Evolutionary conservation across 2,888 invertebrate genomes (phyloP), one percentile per base, ranked within the genome.

Genomic region (Frankliniella fusca): DNA sequence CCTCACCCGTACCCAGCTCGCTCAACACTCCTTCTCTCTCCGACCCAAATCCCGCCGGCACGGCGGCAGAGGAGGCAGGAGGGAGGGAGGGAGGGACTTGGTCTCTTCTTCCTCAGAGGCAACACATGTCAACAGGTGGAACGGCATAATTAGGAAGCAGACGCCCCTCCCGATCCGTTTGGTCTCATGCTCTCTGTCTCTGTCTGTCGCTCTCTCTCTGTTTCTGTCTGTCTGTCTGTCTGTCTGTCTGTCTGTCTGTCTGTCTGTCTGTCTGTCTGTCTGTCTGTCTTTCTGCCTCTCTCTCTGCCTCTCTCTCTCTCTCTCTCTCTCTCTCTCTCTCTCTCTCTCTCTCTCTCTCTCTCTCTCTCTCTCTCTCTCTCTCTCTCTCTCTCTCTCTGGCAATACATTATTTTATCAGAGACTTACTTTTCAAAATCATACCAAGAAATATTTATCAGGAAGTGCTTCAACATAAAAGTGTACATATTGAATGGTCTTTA

Each of bases 91-190:
- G 54, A 5, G 18, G 54, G 54, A 18, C 3, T 8, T 15, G 54
- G 54, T 12, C 54, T 38, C 38, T 2, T 5, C 18, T 15, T 15
- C 20, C 54, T 54, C 54, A 54, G 54, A 54, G 54, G 54, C 54
- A 54, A 76, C 70, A 76, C 70, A 76, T 76, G 70, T 27, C 70
- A 76, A 76, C 70, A 76, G 70, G 70, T 76, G 70, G 70, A 76
- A 12, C 70, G 27, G 70, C 70, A 76, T 76, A 76, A 76, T 76
- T 76, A 76, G 70, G 70, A 27, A 76, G 23, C 70, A 12, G 70
- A 11, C 54, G 20, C 54, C 70, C 70, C 70, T 23, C 70, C 70
- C 23, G 2, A 5, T 27, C 27, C 61, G 20, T n/a, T 3, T 18
- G 20, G 1, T 61, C 61, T n/a, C 61, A 3, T 5, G 2, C 38